Evolutionary conservation across 2,113 vertebrate genomes (phyloP).

Genomic region (Sylvicapra grimmia): DNA sequence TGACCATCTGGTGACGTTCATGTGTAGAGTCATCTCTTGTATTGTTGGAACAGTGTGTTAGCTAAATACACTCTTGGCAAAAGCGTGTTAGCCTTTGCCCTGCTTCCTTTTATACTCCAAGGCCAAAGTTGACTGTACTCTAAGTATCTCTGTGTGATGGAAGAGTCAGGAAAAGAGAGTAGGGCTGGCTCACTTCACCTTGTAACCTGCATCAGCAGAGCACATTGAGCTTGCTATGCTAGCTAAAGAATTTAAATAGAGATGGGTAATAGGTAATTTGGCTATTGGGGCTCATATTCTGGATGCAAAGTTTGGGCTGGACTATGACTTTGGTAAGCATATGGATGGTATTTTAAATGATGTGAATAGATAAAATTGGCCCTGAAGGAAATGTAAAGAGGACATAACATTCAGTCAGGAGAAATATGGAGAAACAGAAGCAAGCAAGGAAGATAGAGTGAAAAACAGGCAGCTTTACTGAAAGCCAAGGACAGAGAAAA

Average conservation of each 20-base stretch:
- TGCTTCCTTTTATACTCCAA: neutral
- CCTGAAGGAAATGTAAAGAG: neutral
- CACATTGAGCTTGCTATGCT: neutral
- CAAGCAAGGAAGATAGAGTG: neutral
- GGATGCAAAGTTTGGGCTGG: neutral
- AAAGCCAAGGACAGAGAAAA: neutral
- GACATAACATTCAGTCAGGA: neutral
- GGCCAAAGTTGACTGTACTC: neutral
- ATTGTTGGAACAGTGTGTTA: neutral
- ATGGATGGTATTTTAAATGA: neutral
- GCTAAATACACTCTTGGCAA: neutral
- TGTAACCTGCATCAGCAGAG: neutral
- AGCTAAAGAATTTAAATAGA: neutral
- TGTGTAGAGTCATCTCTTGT: neutral
- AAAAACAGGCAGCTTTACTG: neutral
- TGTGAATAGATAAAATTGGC: neutral
- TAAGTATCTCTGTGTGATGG: neutral
- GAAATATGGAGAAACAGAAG: neutral
- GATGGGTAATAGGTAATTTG: neutral
- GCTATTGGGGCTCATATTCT: neutral
- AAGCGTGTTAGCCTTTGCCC: neutral
- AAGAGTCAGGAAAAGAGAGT: neutral
- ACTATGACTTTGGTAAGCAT: neutral
- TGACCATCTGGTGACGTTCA: neutral
- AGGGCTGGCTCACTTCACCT: no score